These are phyloP conservation scores for Todiramphus chloris DNA, from an alignment of 2,113 vertebrate species.

Conservation along the genomic window DNA sequence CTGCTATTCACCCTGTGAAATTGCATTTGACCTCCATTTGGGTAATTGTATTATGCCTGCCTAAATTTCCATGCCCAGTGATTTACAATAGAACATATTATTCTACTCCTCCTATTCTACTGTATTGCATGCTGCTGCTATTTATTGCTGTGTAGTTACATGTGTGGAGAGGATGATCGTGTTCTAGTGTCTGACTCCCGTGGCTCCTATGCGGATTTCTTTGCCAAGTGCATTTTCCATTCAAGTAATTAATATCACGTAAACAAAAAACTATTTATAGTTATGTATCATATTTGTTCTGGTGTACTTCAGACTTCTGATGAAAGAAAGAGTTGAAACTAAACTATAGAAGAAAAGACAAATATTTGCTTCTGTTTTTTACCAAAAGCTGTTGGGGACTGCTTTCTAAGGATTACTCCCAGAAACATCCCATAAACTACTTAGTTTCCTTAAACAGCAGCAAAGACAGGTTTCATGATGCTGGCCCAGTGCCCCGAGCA, in stretches of 20 bases:
- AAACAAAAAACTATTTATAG: neutral
- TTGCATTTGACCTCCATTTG: constrained; percentile 50
- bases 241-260: neutral
- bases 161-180: neutral
- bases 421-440: neutral
- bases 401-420: neutral
- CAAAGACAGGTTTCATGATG: neutral
- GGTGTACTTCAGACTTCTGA: neutral
- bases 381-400: fast-evolving
- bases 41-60: constrained; percentile 51
- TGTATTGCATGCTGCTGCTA: neutral
- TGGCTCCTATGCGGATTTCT: neutral
- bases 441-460: neutral
- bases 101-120: neutral
- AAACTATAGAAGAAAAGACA: neutral
- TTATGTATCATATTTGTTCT: neutral
- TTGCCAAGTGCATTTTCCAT: neutral
- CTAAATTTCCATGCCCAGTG: constrained; percentile 39
- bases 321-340: neutral
- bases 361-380: neutral
- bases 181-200: neutral
- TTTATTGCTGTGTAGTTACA: neutral
- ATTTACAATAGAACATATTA: constrained; percentile 54
- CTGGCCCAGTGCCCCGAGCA: neutral
- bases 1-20: constrained; percentile 66